Evolutionary conservation across 2,113 vertebrate genomes (phyloP).

Genomic region (Prinia subflava): DNA sequence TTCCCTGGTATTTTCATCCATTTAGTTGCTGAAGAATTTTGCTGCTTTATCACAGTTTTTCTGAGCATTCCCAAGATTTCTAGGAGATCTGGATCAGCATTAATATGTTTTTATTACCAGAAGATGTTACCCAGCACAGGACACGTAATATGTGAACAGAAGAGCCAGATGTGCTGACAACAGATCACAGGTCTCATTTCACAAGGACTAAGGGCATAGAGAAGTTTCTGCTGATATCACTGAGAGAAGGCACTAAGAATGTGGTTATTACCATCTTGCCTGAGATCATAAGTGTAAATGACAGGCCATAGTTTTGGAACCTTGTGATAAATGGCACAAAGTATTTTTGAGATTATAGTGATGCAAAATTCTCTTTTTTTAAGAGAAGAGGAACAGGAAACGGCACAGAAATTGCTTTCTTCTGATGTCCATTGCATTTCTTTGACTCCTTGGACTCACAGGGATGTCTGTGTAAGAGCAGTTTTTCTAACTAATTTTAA

Average conservation of each 20-base stretch:
- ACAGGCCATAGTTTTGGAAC: not conserved
- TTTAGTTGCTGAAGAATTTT: not conserved
- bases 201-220: not conserved
- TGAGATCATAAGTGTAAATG: not conserved
- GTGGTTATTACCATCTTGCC: not conserved
- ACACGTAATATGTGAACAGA: fast-evolving
- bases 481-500: not conserved
- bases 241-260: not conserved
- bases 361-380: not conserved
- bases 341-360: not conserved
- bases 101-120: not conserved
- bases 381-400: not conserved
- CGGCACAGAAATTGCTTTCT: not conserved
- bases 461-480: not conserved
- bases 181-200: not conserved
- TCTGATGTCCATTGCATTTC: not conserved
- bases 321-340: not conserved
- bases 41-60: not conserved
- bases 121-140: not conserved
- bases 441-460: not conserved
- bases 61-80: not conserved
- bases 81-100: not conserved
- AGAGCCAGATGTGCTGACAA: not conserved
- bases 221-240: not conserved
- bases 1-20: not conserved